phyloP scores from a whole-genome alignment of 2,113 vertebrate genomes.

The Bothrops jararaca region DNA sequence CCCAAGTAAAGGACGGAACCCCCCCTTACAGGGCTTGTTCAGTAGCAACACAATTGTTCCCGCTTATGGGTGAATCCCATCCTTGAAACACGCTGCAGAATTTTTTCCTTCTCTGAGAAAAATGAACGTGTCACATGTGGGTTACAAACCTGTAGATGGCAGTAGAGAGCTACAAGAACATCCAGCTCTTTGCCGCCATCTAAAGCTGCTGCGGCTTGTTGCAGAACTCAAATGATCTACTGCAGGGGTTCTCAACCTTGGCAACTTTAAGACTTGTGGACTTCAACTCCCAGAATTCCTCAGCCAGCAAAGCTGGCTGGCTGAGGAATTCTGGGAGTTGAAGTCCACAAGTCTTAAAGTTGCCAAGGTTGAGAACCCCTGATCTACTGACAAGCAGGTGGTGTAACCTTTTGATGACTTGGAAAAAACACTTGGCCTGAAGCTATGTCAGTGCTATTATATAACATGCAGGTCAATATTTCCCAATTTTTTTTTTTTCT shows the following conservation, averaged over 20 bases:
- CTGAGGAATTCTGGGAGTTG: no score
- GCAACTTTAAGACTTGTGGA: no score
- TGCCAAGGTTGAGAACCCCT: no score
- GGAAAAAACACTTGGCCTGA: not conserved
- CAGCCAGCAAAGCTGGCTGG: no score
- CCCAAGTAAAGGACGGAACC: not conserved
- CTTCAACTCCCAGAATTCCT: no score
- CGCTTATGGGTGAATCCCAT: not conserved
- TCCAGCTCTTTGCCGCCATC: not conserved
- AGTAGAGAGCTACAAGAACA: not conserved
- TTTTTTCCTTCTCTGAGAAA: not conserved
- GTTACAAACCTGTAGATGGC: not conserved
- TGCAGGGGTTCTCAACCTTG: no score
- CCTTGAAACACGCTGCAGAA: not conserved
- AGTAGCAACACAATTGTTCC: not conserved
- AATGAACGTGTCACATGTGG: not conserved
- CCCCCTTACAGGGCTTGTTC: not conserved
- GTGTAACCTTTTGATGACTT: not conserved
- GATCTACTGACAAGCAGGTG: not conserved
- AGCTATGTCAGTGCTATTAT: not conserved
- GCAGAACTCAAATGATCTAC: not conserved
- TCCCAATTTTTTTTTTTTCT: not conserved
- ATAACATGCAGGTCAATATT: not conserved
- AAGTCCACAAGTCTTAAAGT: no score
- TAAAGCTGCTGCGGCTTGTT: not conserved